Base-by-base conservation (phyloP, 2,888 invertebrate genomes). In the Cremastinae sp. region DNA sequence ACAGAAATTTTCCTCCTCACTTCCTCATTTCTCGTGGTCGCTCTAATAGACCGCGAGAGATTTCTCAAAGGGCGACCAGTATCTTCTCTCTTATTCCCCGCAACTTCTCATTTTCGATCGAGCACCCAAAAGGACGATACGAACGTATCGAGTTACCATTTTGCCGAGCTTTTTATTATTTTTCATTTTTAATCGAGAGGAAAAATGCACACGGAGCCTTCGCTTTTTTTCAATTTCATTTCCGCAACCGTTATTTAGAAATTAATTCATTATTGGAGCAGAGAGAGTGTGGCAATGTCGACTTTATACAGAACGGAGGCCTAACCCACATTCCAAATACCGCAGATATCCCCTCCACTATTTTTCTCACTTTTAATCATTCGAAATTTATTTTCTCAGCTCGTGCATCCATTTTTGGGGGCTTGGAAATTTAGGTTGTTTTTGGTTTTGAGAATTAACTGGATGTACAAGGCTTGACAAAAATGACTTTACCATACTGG, bases 191-290 rank as follows among this genome's bases (percentile, higher is more conserved):
- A n/a, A n/a, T 28, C 28, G 28, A 18, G 28, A 37, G 62, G 47
- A 39, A 56, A 69, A 41, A 16, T 51, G 70, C 64, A n/a, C n/a
- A n/a, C n/a, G n/a, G n/a, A n/a, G n/a, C n/a, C n/a, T n/a, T 73
- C 59, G 72, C 73, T 70, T 64, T 56, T 66, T 56, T 28, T 3
- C 28, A 5, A 69, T 73, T 70, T 73, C 18, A 65, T 65, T 73
- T 76, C 69, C 73, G 76, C 84, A 84, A 88, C 88, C 87, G 87
- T 88, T 89, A 89, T 88, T 86, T 84, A 82, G 81, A 85, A 86
- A 89, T 88, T 87, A 88, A 88, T 88, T 88, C 86, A 87, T 89
- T 88, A 89, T 89, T 89, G 87, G 87, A 88, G 85, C 86, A 72
- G 18, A 22, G 43, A 39, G 10, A 16, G 51, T 53, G 61, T 45